Evolutionary conservation across 2,888 invertebrate genomes (phyloP).

Genomic region (Tenthredo mesomela): DNA sequence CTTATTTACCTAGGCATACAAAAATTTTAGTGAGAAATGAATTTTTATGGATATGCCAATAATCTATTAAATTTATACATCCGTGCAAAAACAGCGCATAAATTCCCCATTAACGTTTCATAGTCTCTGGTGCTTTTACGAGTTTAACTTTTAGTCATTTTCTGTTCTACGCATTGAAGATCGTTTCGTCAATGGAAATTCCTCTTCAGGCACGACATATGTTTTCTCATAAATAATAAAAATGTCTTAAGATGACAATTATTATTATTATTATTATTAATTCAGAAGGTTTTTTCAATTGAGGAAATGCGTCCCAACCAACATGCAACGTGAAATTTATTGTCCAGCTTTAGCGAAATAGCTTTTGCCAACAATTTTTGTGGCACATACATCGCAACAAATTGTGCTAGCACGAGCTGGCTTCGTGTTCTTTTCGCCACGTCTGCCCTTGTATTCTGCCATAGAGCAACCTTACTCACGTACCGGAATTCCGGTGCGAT

Average conservation of each 20-base stretch:
- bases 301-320: not conserved
- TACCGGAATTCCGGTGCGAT: conserved; percentile 39
- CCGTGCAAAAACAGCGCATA: conserved; percentile 49
- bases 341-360: not conserved
- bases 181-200: conserved; percentile 10
- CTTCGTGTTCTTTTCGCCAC: conserved; percentile 9
- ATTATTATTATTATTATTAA: not conserved
- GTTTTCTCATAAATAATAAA: not conserved
- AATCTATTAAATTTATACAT: conserved; percentile 50
- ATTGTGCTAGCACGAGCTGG: not conserved
- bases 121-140: conserved; percentile 19
- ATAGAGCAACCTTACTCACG: not conserved
- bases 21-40: conserved; percentile 42
- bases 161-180: not conserved
- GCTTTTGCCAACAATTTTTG: not conserved
- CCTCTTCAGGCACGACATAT: not conserved
- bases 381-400: not conserved
- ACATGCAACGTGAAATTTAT: not conserved
- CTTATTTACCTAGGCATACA: not conserved
- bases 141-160: conserved; percentile 23
- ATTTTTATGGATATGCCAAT: conserved; percentile 30
- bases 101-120: conserved; percentile 47
- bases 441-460: not conserved
- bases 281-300: not conserved
- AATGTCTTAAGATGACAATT: not conserved